Evolutionary conservation across 2,888 invertebrate genomes (phyloP).

Genomic region (Cotesia congregata): DNA sequence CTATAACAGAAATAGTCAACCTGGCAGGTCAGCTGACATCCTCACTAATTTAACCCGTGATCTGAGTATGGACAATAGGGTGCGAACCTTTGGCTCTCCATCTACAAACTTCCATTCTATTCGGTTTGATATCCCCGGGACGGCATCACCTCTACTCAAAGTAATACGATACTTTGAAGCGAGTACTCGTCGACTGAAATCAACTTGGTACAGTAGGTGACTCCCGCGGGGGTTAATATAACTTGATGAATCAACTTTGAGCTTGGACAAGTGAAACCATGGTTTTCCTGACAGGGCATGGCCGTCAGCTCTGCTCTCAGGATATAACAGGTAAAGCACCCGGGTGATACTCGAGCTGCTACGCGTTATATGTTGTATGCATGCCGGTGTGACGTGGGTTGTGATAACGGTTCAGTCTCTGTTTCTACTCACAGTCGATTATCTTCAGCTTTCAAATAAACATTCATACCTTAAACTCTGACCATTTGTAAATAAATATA

Average conservation of each 20-base stretch:
- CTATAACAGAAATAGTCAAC: background rate
- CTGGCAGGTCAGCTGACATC: constrained; percentile 17
- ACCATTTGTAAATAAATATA: background rate
- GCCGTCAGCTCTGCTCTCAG: constrained; percentile 45
- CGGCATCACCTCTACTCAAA: background rate
- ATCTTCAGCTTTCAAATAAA: constrained; percentile 1
- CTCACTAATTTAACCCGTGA: constrained; percentile 33
- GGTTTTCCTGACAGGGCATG: constrained; percentile 45
- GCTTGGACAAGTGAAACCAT: constrained; percentile 40
- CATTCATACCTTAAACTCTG: background rate
- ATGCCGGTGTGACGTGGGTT: constrained; percentile 48
- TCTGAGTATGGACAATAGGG: constrained; percentile 22
- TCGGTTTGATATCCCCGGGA: background rate
- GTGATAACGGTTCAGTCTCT: constrained; percentile 7
- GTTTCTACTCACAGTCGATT: background rate
- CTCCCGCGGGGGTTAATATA: constrained; percentile 15
- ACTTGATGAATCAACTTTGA: constrained; percentile 29
- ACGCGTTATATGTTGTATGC: constrained; percentile 42
- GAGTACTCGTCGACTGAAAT: constrained; percentile 22
- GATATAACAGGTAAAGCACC: constrained; percentile 45
- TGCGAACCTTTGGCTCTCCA: constrained; percentile 5
- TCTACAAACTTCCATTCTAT: constrained; percentile 8
- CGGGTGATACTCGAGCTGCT: constrained; percentile 47
- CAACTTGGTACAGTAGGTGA: constrained; percentile 2
- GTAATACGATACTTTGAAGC: constrained; percentile 33